Evolutionary conservation across 2,113 vertebrate genomes (phyloP).

Genomic region (Halcyon senegalensis): DNA sequence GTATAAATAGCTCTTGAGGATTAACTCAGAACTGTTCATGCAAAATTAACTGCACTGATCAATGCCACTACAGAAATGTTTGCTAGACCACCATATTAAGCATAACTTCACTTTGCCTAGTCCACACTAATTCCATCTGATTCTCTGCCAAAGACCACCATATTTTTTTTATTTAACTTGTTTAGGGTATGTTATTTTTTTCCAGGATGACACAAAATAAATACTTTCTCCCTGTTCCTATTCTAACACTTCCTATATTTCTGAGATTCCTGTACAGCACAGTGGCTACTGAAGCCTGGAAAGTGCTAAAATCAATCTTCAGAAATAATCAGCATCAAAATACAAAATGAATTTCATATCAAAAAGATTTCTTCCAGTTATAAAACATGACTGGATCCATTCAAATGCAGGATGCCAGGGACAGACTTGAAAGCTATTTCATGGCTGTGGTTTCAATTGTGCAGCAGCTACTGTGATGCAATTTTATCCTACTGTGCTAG

Average conservation of each 20-base stretch:
- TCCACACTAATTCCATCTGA: not conserved
- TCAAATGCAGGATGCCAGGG: not conserved
- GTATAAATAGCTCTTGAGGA: not conserved
- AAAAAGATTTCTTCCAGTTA: constrained; percentile 3
- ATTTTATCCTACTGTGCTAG: constrained; percentile 18
- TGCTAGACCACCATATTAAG: not conserved
- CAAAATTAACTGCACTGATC: not conserved
- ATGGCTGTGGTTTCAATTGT: constrained; percentile 31
- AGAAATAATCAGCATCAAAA: constrained; percentile 33
- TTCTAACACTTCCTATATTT: not conserved
- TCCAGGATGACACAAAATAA: not conserved
- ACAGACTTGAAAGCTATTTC: constrained; percentile 41
- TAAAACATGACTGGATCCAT: not conserved
- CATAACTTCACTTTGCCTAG: not conserved
- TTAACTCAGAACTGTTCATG: not conserved
- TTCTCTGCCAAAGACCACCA: not conserved
- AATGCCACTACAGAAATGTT: not conserved
- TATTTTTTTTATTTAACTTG: not conserved
- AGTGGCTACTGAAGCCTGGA: not conserved
- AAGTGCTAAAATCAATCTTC: not conserved
- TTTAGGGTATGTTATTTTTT: not conserved
- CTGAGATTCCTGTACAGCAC: not conserved
- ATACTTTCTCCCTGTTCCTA: not conserved
- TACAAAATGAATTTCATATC: not conserved
- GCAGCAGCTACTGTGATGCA: not conserved